Conservation (phyloP, 2,113 vertebrate genomes). For the Synchiropus splendidus region DNA sequence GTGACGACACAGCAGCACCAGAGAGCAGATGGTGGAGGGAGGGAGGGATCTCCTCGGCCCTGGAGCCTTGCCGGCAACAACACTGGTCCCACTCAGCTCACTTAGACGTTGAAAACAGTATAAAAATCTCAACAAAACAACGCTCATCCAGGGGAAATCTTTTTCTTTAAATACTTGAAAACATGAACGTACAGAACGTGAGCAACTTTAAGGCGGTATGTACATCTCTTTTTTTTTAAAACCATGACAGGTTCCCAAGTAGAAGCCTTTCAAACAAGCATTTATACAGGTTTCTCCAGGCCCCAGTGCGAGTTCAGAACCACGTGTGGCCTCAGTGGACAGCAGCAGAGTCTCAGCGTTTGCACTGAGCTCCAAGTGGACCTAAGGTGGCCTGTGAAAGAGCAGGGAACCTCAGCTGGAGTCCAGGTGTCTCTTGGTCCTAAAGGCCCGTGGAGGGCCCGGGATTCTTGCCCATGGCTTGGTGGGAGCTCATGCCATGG, state of each 20-base stretch:
- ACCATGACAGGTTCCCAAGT: slow-evolving; percentile 54
- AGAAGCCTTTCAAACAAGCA: slow-evolving; percentile 57
- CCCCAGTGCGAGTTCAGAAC: slow-evolving; percentile 22
- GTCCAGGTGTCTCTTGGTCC: slow-evolving; percentile 22
- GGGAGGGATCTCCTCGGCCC: slow-evolving; percentile 37
- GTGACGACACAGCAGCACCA: slow-evolving; percentile 41
- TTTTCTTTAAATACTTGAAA: slow-evolving; percentile 63
- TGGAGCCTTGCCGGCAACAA: slow-evolving; percentile 46
- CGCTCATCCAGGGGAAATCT: slow-evolving; percentile 31
- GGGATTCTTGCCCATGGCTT: slow-evolving; percentile 82
- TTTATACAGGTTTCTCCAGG: slow-evolving; percentile 42
- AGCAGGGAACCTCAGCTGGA: background rate
- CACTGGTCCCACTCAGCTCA: slow-evolving; percentile 63
- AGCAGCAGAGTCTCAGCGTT: slow-evolving; percentile 21
- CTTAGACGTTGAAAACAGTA: slow-evolving; percentile 54
- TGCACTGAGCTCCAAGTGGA: slow-evolving; percentile 12
- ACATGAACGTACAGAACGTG: slow-evolving; percentile 59
- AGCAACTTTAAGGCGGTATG: slow-evolving; percentile 84
- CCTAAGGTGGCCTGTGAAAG: slow-evolving; percentile 2
- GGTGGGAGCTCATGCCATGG: slow-evolving; percentile 66
- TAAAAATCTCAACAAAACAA: slow-evolving; percentile 56
- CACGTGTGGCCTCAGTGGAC: slow-evolving; percentile 28
- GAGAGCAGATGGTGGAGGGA: slow-evolving; percentile 28
- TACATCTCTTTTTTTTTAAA: slow-evolving; percentile 68
- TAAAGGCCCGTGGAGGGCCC: slow-evolving; percentile 91